Evolutionary conservation across 2,888 invertebrate species (phyloP), one percentile per base, ranked within the genome.

Genomic region (Spisula subtruncata): DNA sequence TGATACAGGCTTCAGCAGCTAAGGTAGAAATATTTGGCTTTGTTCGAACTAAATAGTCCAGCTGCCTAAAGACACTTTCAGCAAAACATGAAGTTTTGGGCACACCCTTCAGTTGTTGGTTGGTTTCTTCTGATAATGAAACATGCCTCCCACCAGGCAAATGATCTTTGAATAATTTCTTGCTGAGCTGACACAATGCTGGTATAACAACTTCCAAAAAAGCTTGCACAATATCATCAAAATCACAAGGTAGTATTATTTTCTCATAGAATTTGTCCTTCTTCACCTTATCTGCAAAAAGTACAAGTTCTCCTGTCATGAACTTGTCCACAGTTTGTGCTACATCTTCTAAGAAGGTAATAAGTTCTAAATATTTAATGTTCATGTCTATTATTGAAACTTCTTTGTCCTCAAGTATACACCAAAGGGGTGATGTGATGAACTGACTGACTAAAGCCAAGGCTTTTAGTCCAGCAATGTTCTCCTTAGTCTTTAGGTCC

Each of bases 401-500:
- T 1, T 41, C 82, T 48, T 79, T 54, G 51, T 88, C 85, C 79
- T 90, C 90, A 12, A 85, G 20, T n/a, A 88, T 80, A 54, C 32
- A 79, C 87, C 90, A 88, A 18, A 90, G 32, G 12, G 90, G 90
- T 48, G 25, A 85, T 56, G 85, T 90, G 20, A 90, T n/a, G 8
- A 79, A 51, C 35, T 83, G 85, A 46, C 83, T 79, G 4, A 85
- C 85, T 20, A 85, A 80, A 20, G 75, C 90, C 10, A 87, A 56
- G 20, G 81, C 66, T 48, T 90, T 89, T 35, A 87, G 41, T 20
- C 87, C 85, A 14, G 88, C 88, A 10, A 85, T 51, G 83, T 56
- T 75, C 20, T 90, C 90, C 25, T 6, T 79, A 16, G 85, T 80
- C 14, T 85, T 20, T 46, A 90, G 56, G 35, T 90, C 85, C 82